A percentile compares a stretch with the other conserved stretches of the same genome.
Evolutionary conservation across 2,113 vertebrate genomes (phyloP).

Genomic region (Nanger granti): DNA sequence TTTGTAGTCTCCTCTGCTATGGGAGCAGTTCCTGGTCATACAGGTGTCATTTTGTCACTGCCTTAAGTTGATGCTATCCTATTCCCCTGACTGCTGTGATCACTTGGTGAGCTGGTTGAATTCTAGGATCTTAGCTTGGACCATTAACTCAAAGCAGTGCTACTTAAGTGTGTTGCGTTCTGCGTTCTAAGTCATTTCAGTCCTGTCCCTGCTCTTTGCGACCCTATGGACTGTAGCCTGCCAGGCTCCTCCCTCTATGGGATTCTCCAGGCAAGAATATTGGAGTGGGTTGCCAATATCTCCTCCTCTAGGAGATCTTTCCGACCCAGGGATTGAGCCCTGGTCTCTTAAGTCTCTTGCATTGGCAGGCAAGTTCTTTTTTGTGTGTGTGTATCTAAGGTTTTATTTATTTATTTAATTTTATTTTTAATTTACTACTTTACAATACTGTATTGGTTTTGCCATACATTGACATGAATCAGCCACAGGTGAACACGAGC

Average conservation of each 20-base stretch:
- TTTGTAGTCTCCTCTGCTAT: neutral
- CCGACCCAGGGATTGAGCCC: accelerated
- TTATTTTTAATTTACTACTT: no score
- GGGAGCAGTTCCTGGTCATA: neutral
- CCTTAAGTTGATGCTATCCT: neutral
- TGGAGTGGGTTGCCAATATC: neutral
- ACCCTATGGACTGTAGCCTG: neutral
- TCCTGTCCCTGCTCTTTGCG: neutral
- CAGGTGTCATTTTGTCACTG: neutral
- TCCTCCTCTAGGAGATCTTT: neutral
- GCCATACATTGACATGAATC: no score
- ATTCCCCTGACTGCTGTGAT: neutral
- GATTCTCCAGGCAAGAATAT: neutral
- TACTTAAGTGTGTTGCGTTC: neutral
- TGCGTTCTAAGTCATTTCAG: neutral
- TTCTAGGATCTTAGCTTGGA: neutral
- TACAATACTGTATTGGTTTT: no score
- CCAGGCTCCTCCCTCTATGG: neutral
- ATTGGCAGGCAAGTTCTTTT: neutral
- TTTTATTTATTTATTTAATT: no score
- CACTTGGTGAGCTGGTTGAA: neutral
- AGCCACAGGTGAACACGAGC: no score
- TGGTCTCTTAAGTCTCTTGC: neutral
- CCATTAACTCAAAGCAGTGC: neutral
- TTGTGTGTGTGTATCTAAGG: no score